Conservation (phyloP, 23 tunicate species). For the Clavelina lepadiformis region DNA sequence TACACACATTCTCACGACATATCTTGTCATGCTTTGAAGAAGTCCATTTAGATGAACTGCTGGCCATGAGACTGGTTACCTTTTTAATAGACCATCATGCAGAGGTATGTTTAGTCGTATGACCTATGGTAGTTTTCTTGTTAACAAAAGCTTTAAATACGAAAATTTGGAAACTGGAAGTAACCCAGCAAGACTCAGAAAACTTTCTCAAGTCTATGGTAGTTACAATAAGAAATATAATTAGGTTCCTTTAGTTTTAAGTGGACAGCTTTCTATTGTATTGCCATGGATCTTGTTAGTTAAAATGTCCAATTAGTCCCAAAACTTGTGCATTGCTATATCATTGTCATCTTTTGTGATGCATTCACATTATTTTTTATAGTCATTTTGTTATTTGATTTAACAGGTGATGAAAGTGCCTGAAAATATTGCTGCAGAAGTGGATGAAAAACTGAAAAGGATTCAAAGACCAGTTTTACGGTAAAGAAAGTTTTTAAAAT, state of each 20-base stretch:
- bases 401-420: conserved; percentile 62
- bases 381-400: not conserved
- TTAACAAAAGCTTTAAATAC: too few relatives aligned
- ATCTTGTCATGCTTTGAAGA: conserved; percentile 55
- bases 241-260: too few relatives aligned
- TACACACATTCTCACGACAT: conserved; percentile 49
- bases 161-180: too few relatives aligned
- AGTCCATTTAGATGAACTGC: conserved; percentile 62
- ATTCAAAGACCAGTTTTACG: too few relatives aligned
- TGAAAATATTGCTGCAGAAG: conserved; percentile 6
- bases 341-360: not conserved
- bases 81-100: conserved; percentile 54
- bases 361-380: not conserved
- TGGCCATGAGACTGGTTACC: conserved; percentile 52
- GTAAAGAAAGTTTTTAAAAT: too few relatives aligned
- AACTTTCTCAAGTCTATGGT: too few relatives aligned
- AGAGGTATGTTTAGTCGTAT: conserved; percentile 21
- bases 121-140: not conserved
- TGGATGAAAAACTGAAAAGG: conserved; percentile 39
- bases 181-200: too few relatives aligned
- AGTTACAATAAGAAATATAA: too few relatives aligned
- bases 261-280: too few relatives aligned
- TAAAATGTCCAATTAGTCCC: too few relatives aligned
- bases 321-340: not conserved
- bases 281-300: too few relatives aligned